Conservation (phyloP, 2,797 vertebrate species). For the Alauda arvensis region DNA sequence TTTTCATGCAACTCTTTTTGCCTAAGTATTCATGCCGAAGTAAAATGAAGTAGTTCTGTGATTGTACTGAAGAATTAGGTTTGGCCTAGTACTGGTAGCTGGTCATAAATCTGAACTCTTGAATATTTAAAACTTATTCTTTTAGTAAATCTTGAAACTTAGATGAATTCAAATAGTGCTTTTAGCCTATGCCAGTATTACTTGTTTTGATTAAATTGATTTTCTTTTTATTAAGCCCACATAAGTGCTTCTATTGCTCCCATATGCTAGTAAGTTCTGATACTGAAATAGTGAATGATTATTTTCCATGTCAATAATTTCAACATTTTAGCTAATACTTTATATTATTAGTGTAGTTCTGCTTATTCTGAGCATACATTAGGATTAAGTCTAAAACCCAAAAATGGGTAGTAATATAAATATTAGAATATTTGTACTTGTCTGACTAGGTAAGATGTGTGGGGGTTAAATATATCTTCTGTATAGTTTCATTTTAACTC, state of each 20-base stretch:
- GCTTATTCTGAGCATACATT: neutral
- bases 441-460: neutral
- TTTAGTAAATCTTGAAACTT: neutral
- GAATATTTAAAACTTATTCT: neutral
- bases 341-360: neutral
- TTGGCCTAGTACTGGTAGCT: neutral
- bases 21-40: neutral
- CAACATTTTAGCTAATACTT: neutral
- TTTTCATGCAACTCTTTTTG: neutral
- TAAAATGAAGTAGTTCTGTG: neutral
- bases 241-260: neutral
- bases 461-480: neutral
- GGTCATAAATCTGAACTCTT: neutral
- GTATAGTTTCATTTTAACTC: neutral
- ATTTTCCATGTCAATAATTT: neutral
- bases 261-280: neutral
- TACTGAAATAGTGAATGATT: neutral
- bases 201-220: neutral
- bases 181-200: neutral
- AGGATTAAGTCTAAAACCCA: neutral
- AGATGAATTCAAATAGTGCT: neutral
- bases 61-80: neutral
- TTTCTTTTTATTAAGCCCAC: neutral
- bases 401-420: neutral
- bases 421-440: neutral